Evolutionary conservation across 1,140 invertebrate species (phyloP).

Genomic region (Cydia pomonella): DNA sequence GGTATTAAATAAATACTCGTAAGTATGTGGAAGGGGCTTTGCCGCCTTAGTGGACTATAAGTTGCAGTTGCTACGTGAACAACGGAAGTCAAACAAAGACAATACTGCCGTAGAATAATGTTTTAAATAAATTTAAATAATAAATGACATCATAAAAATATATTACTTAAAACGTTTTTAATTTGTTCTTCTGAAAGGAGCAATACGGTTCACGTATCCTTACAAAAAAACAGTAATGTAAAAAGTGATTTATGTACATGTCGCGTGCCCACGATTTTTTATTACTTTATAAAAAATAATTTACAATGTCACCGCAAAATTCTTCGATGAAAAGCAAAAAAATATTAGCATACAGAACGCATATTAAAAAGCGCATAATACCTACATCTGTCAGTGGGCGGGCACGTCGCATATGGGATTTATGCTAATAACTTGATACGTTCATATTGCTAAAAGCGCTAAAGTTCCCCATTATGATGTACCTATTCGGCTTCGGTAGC

Average conservation of each 20-base stretch:
- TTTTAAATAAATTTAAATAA: too few relatives aligned
- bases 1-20: slow-evolving; percentile 12
- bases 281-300: slow-evolving; percentile 55
- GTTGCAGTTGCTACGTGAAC: background rate
- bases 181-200: too few relatives aligned
- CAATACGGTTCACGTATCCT: too few relatives aligned
- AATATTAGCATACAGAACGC: slow-evolving; percentile 66
- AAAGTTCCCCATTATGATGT: background rate
- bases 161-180: too few relatives aligned
- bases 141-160: too few relatives aligned
- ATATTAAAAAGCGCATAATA: slow-evolving; percentile 51
- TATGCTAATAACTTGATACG: slow-evolving; percentile 60
- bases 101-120: too few relatives aligned
- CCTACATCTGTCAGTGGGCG: slow-evolving; percentile 66
- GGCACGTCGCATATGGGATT: slow-evolving; percentile 54
- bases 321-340: slow-evolving; percentile 48
- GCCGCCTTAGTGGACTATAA: background rate
- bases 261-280: slow-evolving; percentile 71
- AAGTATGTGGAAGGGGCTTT: background rate
- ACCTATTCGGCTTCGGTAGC: background rate
- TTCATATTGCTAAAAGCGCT: slow-evolving; percentile 34
- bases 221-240: slow-evolving; percentile 5
- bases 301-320: slow-evolving; percentile 48
- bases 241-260: slow-evolving; percentile 38
- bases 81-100: background rate